Conservation (phyloP, 2,888 invertebrate species). For the Tricholauxania praeusta region DNA sequence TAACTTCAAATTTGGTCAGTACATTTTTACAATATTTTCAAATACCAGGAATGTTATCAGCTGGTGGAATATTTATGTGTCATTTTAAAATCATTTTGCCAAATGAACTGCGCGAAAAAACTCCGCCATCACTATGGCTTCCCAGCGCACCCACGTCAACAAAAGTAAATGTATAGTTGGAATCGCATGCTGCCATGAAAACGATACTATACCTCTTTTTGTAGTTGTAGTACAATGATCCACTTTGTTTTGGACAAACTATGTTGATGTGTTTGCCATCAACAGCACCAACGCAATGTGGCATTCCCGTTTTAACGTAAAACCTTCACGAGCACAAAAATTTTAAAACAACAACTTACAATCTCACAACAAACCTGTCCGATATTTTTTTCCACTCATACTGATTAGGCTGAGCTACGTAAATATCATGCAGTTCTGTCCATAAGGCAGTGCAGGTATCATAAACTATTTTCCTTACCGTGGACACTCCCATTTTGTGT, state of each 20-base stretch:
- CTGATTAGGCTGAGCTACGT: not conserved
- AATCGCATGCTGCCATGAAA: constrained; percentile 14
- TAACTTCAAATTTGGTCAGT: too few relatives aligned
- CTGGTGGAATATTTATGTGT: too few relatives aligned
- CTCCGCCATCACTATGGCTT: not conserved
- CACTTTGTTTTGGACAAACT: constrained; percentile 18
- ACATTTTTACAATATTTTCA: too few relatives aligned
- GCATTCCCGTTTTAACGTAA: constrained; percentile 11
- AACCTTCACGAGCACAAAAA: not conserved
- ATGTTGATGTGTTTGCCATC: constrained; percentile 4
- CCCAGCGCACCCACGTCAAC: constrained; percentile 27
- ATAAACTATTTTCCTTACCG: not conserved
- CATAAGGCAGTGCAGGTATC: not conserved
- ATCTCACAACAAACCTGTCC: not conserved
- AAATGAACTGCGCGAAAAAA: too few relatives aligned
- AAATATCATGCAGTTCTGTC: not conserved
- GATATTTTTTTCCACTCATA: not conserved
- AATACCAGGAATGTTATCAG: too few relatives aligned
- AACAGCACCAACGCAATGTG: constrained; percentile 3
- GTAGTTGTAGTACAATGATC: constrained; percentile 16
- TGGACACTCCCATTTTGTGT: not conserved
- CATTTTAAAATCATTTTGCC: too few relatives aligned
- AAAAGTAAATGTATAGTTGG: constrained; percentile 24
- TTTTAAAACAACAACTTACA: too few relatives aligned
- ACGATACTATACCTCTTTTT: constrained; percentile 12